phyloP scores from a whole-genome alignment of 2,888 invertebrate species.

The Epicampocera succincta region DNA sequence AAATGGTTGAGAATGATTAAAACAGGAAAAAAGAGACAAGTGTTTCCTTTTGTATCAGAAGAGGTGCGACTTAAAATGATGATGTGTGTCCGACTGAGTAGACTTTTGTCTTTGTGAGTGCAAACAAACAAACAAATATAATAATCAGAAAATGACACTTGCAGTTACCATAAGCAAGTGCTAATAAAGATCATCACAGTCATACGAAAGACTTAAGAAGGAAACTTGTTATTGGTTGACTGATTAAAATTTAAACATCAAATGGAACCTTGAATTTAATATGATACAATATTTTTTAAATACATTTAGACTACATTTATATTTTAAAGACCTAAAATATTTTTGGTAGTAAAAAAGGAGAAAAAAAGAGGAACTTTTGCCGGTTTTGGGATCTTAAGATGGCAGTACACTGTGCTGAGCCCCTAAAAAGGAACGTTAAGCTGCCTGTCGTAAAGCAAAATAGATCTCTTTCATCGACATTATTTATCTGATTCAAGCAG shows the following conservation, averaged over 20 bases:
- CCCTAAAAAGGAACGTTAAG: too few species aligned
- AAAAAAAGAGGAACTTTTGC: too few species aligned
- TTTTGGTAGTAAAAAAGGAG: too few species aligned
- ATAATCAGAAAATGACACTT: conserved; percentile 23
- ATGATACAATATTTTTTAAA: too few species aligned
- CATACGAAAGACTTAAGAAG: conserved; percentile 37
- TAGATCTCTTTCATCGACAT: too few species aligned
- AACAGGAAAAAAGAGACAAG: conserved; percentile 21
- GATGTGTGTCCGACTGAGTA: conserved; percentile 7
- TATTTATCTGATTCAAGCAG: too few species aligned
- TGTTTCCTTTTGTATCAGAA: conserved; percentile 43
- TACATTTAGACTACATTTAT: too few species aligned
- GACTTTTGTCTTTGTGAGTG: neutral
- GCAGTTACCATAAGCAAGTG: conserved; percentile 4
- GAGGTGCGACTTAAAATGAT: conserved; percentile 48
- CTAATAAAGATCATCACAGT: conserved; percentile 17
- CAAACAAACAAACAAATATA: neutral
- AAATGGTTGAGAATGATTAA: conserved; percentile 13
- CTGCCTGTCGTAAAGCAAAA: too few species aligned
- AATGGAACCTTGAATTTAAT: neutral
- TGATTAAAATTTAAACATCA: conserved; percentile 9
- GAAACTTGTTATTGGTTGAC: conserved; percentile 35
- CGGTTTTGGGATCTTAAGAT: too few species aligned
- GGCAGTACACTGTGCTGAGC: too few species aligned
- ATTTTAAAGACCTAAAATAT: too few species aligned